Base-by-base conservation (phyloP, 2,113 vertebrate species). In the Oryzias woworae region DNA sequence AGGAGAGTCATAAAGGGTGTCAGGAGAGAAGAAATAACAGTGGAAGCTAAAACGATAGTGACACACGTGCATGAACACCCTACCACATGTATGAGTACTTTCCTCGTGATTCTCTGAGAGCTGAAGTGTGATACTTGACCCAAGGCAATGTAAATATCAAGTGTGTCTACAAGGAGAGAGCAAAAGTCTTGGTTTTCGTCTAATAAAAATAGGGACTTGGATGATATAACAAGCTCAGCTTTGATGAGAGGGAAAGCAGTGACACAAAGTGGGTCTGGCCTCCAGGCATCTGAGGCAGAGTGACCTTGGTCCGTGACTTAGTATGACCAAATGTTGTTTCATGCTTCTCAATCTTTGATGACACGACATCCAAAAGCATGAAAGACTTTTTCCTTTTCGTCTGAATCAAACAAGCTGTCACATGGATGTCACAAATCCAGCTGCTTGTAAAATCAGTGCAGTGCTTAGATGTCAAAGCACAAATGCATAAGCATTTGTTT, bases 191-290 rank as follows among this genome's bases (percentile, higher is more conserved):
- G 71, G 71, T 66, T 68, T 78, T 28, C 66, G 50, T 78, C 75
- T 77, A 63, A 23, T 74, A 70, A 77, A 86, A 90, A 86, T 66
- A 85, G 75, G 45, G 51, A 8, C 42, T 47, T 28, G 24, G 22
- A 15, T 75, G 72, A 81, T 50, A 60, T 71, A 80, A 90, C 83
- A 45, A n/a, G 52, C 54, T 14, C 20, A 31, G 66, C 0, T 22
- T 51, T 48, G 68, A 78, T 36, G 75, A 80, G 57, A 61, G 65
- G 61, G 78, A 66, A 65, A 1, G 5, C 0, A 2, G 61, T 77
- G 84, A 75, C 36, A 52, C 48, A 52, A 24, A 69, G 51, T 53
- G 71, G 70, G 64, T 71, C 55, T 7, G 36, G 57, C 49, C 66
- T 62, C 58, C 5, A 72, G 80, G 82, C 61, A 20, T 51, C 52